Base-by-base conservation (phyloP, 2,888 invertebrate genomes). In the Volucella bombylans region DNA sequence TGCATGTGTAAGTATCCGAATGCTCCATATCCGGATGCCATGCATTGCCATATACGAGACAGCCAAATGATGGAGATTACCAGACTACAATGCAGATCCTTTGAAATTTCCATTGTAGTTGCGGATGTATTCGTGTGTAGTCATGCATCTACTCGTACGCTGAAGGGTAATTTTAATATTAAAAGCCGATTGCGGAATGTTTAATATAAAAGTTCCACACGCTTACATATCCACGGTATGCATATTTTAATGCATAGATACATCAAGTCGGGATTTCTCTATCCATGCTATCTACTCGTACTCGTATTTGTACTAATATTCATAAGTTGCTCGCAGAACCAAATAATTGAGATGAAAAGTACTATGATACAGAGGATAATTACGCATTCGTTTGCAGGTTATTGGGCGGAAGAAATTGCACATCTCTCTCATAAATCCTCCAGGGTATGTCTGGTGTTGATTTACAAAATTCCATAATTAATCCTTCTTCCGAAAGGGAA, bases 41-140 rank as follows among this genome's bases (percentile, higher is more conserved):
- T 47, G 18, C 10, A 59, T 6, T 2, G 65, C 49, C 41, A 74
- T 41, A 31, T 31, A n/a, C 71, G 43, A 14, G 31, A 12, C 52
- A 61, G 1, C 39, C 57, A 39, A 57, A 57, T 57, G 52, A 65
- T 65, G 18, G 18, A 52, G 65, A 65, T 65, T 65, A 52, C 4
- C 23, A 2, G 23, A 23, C 2, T 23, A 23, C 23, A 23, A 43
- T 54, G 65, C 18, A 52, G 41, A 65, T 65, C 52, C 65, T 67
- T 43, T 54, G 67, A 55, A 43, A 41, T 52, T 41, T 23, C 43
- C 54, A 9, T 15, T 55, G 43, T 10, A 31, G 43, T 43, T 54
- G 45, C 31, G 31, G 6, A 6, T 31, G 31, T 6, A 31, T 2
- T 31, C 31, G 4, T 31, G 6, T 4, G 31, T 31, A 31, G 31